Conservation (phyloP, 2,888 invertebrate genomes). For the Tipula confusa region DNA sequence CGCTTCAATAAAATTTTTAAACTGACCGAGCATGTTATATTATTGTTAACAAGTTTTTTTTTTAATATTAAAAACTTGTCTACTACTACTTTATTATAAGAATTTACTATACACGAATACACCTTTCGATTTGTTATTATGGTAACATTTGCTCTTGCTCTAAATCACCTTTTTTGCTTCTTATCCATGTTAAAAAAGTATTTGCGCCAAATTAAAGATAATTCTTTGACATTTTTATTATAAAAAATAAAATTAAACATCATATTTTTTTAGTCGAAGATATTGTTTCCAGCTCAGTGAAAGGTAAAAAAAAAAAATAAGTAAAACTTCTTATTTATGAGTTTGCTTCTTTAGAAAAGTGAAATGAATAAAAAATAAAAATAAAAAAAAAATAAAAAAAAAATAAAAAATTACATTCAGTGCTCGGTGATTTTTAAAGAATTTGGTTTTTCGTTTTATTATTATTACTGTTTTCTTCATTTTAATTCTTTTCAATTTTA, state of each 20-base stretch:
- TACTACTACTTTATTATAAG: too few relatives aligned
- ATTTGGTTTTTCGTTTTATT: conserved; percentile 1
- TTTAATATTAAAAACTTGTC: background rate
- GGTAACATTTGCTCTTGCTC: background rate
- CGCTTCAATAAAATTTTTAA: background rate
- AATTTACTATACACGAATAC: background rate
- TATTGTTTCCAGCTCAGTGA: background rate
- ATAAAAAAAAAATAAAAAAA: too few relatives aligned
- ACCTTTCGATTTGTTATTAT: background rate
- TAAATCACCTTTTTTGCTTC: background rate
- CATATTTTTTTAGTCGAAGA: background rate
- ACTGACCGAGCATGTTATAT: background rate
- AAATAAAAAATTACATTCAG: background rate
- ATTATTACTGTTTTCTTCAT: background rate
- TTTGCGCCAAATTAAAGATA: background rate
- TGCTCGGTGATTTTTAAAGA: background rate
- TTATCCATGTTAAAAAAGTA: background rate
- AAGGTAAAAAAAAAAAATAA: background rate
- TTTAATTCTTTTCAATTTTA: background rate
- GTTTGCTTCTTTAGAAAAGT: background rate
- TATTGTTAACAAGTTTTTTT: background rate
- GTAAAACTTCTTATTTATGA: background rate
- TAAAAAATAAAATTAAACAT: background rate
- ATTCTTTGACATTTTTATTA: conserved; percentile 3
- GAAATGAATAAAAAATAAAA: background rate